Base-by-base conservation (phyloP, 1,140 invertebrate genomes). In the Megathymus violae region DNA sequence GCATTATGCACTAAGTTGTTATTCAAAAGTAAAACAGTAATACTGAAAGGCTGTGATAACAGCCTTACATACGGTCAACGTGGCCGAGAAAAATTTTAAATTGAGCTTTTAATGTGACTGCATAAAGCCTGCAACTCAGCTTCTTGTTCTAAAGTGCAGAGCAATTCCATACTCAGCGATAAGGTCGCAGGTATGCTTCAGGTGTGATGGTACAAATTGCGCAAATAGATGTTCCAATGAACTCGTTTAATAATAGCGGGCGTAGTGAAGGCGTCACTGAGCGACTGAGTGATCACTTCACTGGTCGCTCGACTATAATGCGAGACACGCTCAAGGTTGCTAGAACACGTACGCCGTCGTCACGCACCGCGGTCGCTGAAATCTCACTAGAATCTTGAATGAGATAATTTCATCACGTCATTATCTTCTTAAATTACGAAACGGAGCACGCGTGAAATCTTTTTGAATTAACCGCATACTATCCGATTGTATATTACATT, bases 211-310 rank as follows among this genome's bases (percentile, higher is more conserved):
- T 88, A 83, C 73, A 81, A 89, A 91, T 91, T 89, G 85, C 88
- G 86, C 85, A 91, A 91, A 91, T 89, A 88, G 88, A 91, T 88
- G 86, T 91, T 89, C 86, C 86, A 88, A 87, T 91, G 88, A 91
- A 89, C 85, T 91, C 86, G 80, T 88, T 91, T 89, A 91, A 88
- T 89, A 88, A 89, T 91, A 90, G 88, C 84, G 64, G 81, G 78
- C 80, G 84, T 85, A 84, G 88, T 80, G 85, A 82, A 76, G 81
- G 85, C 83, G 85, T 84, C 78, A 78, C 69, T 56, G 52, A 47
- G 62, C 54, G 65, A 51, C 52, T 17, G 36, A 63, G 69, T 54
- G 48, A 31, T 22, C 36, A 50, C 62, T 44, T 31, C 38, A 41
- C 43, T 51, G 61, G 67, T 52, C 64, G 47, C 67, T 76, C 69